Evolutionary conservation across 2,888 invertebrate species (phyloP).

Genomic region (Saturnia pavonia): DNA sequence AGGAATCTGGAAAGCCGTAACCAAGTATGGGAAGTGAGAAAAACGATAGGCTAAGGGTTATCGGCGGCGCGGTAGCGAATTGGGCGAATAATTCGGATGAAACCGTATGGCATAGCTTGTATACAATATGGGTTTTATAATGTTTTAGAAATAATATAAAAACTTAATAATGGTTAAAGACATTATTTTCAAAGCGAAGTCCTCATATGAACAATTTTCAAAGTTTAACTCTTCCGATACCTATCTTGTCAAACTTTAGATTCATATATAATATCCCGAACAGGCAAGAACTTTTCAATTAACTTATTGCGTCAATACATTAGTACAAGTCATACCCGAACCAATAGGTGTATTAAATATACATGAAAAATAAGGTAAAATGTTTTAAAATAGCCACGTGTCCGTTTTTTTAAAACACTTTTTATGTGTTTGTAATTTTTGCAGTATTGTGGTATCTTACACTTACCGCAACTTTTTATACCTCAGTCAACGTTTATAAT

Average conservation of each 20-base stretch:
- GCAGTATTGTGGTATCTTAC: not conserved
- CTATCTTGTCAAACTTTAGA: not conserved
- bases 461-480: slow-evolving; percentile 8
- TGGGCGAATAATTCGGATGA: too few species aligned
- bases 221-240: not conserved
- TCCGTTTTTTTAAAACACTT: not conserved
- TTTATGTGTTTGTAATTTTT: not conserved
- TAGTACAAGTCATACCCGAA: not conserved
- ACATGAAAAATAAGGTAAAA: not conserved
- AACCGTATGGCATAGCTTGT: too few species aligned
- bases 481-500: not conserved
- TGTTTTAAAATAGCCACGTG: not conserved
- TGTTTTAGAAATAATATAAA: not conserved
- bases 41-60: too few species aligned
- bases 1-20: too few species aligned
- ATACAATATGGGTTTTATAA: not conserved
- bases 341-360: not conserved
- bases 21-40: too few species aligned
- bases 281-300: slow-evolving; percentile 2
- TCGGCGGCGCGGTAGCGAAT: too few species aligned
- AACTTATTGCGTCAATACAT: not conserved
- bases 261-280: not conserved
- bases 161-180: not conserved
- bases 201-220: not conserved
- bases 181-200: not conserved